Evolutionary conservation across 1,140 invertebrate genomes (phyloP).

Genomic region (Stenopsyche tienmushanensis): DNA sequence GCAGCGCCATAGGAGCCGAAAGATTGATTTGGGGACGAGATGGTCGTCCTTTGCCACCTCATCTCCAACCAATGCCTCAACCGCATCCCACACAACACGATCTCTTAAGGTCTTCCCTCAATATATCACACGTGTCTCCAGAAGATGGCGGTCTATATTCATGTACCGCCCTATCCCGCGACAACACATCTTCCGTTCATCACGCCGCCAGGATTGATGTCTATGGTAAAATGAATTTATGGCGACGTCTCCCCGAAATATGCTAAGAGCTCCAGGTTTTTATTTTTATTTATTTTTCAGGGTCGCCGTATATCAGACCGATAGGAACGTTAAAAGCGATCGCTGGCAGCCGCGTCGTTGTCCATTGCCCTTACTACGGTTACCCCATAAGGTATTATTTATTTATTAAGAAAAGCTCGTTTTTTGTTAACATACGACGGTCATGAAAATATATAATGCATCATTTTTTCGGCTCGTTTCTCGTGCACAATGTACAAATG

Average conservation of each 20-base stretch:
- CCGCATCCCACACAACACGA: background rate
- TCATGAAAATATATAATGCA: no score
- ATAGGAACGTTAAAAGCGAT: constrained; percentile 80
- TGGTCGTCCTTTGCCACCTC: constrained; percentile 14
- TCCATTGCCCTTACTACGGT: constrained; percentile 85
- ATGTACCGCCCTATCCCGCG: constrained; percentile 71
- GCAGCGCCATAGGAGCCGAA: constrained; percentile 26
- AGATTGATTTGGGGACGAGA: constrained; percentile 31
- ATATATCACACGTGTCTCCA: constrained; percentile 74
- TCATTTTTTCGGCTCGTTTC: no score
- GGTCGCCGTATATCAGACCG: constrained; percentile 78
- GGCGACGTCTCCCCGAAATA: background rate
- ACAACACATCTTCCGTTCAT: constrained; percentile 64
- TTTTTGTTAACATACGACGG: no score
- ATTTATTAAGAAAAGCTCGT: no score
- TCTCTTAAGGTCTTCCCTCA: constrained; percentile 51
- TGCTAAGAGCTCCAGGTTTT: background rate
- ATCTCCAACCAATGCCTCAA: background rate
- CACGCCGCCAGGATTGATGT: constrained; percentile 78
- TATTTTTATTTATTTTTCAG: constrained; percentile 54
- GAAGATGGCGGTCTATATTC: constrained; percentile 80
- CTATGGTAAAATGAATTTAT: constrained; percentile 64
- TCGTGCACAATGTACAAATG: no score
- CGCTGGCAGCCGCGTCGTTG: constrained; percentile 70
- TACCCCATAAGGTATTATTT: constrained; percentile 68